Evolutionary conservation across 2,797 vertebrate species (phyloP), one percentile per base, ranked within the genome.

Genomic region (Pachyuromys duprasi): DNA sequence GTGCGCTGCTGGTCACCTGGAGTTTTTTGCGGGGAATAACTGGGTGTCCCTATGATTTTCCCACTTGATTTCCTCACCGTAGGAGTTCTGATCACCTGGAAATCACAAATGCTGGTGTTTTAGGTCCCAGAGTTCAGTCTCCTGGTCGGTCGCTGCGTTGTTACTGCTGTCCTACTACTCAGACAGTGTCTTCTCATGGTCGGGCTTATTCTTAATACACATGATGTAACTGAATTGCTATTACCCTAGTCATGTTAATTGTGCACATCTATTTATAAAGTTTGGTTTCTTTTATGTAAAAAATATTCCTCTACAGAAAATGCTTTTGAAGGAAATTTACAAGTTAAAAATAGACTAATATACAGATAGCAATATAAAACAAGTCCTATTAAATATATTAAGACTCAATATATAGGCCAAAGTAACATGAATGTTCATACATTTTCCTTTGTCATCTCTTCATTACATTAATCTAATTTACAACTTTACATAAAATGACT

Each of bases 251-350:
- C 93, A 86, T 88, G 53, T 70, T 75, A 88, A 86, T 63, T 79
- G 62, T 88, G 78, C 17, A 2, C 26, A 93, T 80, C 33, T 82
- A 70, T 76, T 83, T 87, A 84, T 82, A 88, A 96, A 97, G 86
- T 65, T 86, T 91, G 55, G 90, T 84, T 95, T 96, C 33, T 94
- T 82, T 94, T 92, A 22, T 49, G n/a, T 67, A 72, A 94, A n/a
- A n/a, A n/a, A n/a, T n/a, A n/a, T 53, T 57, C 55, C 55, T 57
- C 55, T 57, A 57, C 55, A 57, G 14, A 57, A 57, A 75, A 67
- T 62, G 65, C 0, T 70, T 62, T 15, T 91, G 31, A 91, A 15
- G 3, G 55, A 74, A 74, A 75, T 67, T 84, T 67, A 80, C n/a
- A 69, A 80, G 42, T 69, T 62, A 24, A 89, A 5, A 2, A 36